Percentiles rank a stretch among this genome's conserved stretches.
Conservation (phyloP, 2,797 vertebrate species). For the Halcyon chelicuti region DNA sequence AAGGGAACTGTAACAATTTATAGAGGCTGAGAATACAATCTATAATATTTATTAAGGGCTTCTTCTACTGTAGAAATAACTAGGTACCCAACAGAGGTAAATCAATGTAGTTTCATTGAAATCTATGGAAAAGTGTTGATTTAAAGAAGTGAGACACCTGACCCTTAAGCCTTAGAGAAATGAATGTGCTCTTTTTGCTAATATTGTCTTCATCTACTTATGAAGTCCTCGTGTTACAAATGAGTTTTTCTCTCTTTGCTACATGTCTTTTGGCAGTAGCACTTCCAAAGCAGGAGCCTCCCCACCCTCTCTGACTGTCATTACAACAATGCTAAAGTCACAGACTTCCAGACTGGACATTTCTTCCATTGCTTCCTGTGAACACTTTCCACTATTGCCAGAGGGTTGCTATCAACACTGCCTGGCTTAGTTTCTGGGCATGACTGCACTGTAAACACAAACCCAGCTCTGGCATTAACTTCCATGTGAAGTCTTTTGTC, state of each 20-base stretch:
- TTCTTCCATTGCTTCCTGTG: not conserved
- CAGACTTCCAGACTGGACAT: not conserved
- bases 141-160: not conserved
- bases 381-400: not conserved
- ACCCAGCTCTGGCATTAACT: not conserved
- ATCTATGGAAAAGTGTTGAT: not conserved
- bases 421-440: not conserved
- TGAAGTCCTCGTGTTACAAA: not conserved
- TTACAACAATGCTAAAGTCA: not conserved
- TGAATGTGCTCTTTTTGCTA: not conserved
- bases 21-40: not conserved
- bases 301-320: not conserved
- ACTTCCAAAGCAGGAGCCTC: not conserved
- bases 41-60: conserved; percentile 9
- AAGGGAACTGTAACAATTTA: not conserved
- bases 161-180: not conserved
- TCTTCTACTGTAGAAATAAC: not conserved
- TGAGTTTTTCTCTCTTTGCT: not conserved
- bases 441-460: not conserved
- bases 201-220: not conserved
- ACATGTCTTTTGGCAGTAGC: not conserved
- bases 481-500: not conserved
- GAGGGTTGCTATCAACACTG: not conserved
- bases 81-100: not conserved
- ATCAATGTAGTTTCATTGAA: not conserved